Percentiles rank a stretch among this genome's conserved stretches.
phyloP scores from a whole-genome alignment of 2,888 invertebrate genomes.

The Tenthredo amoena region DNA sequence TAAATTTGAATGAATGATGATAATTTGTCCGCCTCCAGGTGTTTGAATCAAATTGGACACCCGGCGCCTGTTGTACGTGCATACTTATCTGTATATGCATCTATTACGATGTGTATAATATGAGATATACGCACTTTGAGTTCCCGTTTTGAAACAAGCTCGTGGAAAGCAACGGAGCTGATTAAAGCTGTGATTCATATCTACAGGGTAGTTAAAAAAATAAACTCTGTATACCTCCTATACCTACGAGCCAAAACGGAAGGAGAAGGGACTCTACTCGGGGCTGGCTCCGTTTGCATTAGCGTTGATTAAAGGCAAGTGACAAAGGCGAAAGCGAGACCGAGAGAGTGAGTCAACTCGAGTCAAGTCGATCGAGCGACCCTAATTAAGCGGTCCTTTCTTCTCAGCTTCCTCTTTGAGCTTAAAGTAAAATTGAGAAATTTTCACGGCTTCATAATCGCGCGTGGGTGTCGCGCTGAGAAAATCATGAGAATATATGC shows the following conservation, averaged over 20 bases:
- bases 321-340: background rate
- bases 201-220: background rate
- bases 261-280: background rate
- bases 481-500: background rate
- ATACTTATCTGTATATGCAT: background rate
- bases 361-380: conserved; percentile 11
- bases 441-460: background rate
- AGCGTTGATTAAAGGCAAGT: conserved; percentile 28
- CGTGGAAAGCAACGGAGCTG: background rate
- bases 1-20: background rate
- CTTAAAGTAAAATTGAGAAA: background rate
- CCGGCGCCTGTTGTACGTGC: background rate
- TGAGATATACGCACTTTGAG: background rate
- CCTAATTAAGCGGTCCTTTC: conserved; percentile 14
- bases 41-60: background rate
- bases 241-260: background rate
- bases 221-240: background rate
- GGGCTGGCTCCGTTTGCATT: conserved; percentile 39
- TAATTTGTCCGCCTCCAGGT: background rate
- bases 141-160: background rate
- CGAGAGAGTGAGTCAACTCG: background rate
- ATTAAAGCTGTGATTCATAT: conserved; percentile 23
- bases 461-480: background rate
- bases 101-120: background rate
- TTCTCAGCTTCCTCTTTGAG: background rate